Conservation (phyloP, 2,113 vertebrate genomes). For the Caloenas nicobarica region DNA sequence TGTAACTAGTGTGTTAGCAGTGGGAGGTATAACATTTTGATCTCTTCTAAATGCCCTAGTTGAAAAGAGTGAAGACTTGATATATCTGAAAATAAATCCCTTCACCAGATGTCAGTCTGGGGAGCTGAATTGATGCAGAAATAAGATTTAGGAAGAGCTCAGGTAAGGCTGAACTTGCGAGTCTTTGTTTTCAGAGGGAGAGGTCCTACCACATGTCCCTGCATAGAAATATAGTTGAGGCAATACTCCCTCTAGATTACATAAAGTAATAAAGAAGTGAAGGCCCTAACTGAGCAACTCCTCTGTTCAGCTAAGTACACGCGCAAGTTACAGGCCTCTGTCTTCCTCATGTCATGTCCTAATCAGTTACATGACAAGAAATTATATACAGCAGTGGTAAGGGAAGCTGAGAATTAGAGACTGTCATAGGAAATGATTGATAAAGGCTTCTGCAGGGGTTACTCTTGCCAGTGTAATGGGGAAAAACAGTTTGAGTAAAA, state of each 20-base stretch:
- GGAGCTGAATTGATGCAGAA: not conserved
- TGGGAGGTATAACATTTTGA: not conserved
- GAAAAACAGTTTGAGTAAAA: not conserved
- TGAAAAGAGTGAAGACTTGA: not conserved
- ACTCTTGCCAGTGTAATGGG: not conserved
- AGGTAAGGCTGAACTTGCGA: not conserved
- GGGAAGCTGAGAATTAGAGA: not conserved
- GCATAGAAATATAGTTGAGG: not conserved
- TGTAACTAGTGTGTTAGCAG: not conserved
- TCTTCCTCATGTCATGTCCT: not conserved
- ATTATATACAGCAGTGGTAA: not conserved
- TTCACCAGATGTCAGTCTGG: not conserved
- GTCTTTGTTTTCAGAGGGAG: not conserved
- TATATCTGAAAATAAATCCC: not conserved
- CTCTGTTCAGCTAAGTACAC: not conserved
- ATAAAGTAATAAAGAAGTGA: not conserved
- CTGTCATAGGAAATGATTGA: slow-evolving; percentile 4
- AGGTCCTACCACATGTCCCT: not conserved
- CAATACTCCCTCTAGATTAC: not conserved
- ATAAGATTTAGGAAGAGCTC: not conserved
- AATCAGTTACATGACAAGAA: slow-evolving; percentile 18
- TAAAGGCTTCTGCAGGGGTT: not conserved
- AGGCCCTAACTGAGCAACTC: not conserved
- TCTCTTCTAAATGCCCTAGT: not conserved
- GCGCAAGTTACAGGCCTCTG: not conserved